Base-by-base conservation (phyloP, 2,113 vertebrate genomes). In the Perca fluviatilis region DNA sequence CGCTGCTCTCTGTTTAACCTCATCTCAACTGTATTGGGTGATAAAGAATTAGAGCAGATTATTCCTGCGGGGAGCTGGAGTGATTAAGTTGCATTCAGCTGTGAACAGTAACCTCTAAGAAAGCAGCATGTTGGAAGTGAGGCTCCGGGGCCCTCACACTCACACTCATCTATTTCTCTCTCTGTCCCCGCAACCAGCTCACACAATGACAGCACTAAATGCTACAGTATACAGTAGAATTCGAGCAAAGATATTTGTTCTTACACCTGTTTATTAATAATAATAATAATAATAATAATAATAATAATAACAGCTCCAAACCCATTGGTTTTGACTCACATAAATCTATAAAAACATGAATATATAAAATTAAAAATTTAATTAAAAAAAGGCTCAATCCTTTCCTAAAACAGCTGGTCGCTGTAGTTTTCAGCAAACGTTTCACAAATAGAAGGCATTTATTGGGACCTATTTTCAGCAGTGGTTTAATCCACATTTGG, bases 1-100 rank as follows among this genome's bases (percentile, higher is more conserved):
- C 19, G 33, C 63, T 67, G 62, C 80, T 83, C 79, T 75, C 67
- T 74, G 68, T 90, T 91, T 92, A 92, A 92, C 87, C 83, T 87
- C 83, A 79, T 82, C 65, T 63, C 83, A 80, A 83, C 77, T 81
- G 79, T 76, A 72, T 57, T 77, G 80, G 66, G 6, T 79, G 82
- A 68, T 84, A 54, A 68, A 91, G 63, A 89, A 88, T 81, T 69
- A 82, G 61, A 77, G 79, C 56, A 79, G 81, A 83, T 88, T 71
- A 68, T 69, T 86, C 74, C 85, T 87, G 85, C 87, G 83, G 90
- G 33, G 77, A 63, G 77, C 65, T 68, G 64, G 30, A 56, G 64
- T 9, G 19, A 84, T 75, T 65, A 58, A 64, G 66, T 19, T 70
- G 76, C 58, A 21, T 51, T 66, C 69, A 86, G 77, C 66, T 82